A percentile compares a stretch with the other conserved stretches of the same genome.
Evolutionary conservation across 1,140 invertebrate species (phyloP).

Genomic region (Anastatus disparis): DNA sequence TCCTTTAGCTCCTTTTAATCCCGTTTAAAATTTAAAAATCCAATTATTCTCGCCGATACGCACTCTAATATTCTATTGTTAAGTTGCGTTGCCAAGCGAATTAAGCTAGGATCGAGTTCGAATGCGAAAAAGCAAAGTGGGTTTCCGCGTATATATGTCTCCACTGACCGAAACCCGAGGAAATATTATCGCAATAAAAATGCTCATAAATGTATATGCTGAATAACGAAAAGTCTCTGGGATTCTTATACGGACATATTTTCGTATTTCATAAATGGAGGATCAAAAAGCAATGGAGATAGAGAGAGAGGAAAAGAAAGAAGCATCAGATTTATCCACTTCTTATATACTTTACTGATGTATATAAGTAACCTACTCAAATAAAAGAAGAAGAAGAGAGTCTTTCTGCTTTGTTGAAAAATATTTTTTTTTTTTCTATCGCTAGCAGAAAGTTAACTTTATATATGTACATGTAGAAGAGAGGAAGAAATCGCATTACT

Average conservation of each 20-base stretch:
- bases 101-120: not conserved
- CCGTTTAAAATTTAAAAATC: not conserved
- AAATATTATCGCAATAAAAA: conserved; percentile 38
- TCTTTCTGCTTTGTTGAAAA: conserved; percentile 20
- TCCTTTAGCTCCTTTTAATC: not conserved
- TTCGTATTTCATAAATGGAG: conserved; percentile 26
- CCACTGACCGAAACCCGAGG: not conserved
- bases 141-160: not conserved
- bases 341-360: too few relatives aligned
- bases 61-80: not conserved
- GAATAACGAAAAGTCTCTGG: not conserved
- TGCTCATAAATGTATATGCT: conserved; percentile 28
- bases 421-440: too few relatives aligned
- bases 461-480: too few relatives aligned
- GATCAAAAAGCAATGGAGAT: conserved; percentile 9
- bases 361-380: too few relatives aligned
- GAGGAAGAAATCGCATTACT: conserved; percentile 37
- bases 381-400: not conserved
- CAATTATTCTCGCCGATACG: not conserved
- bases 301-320: too few relatives aligned
- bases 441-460: too few relatives aligned
- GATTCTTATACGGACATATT: conserved; percentile 10
- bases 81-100: not conserved
- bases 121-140: not conserved
- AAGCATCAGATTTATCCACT: too few relatives aligned